phyloP scores from a whole-genome alignment of 2,888 invertebrate genomes.

The Eupithecia tripunctaria region DNA sequence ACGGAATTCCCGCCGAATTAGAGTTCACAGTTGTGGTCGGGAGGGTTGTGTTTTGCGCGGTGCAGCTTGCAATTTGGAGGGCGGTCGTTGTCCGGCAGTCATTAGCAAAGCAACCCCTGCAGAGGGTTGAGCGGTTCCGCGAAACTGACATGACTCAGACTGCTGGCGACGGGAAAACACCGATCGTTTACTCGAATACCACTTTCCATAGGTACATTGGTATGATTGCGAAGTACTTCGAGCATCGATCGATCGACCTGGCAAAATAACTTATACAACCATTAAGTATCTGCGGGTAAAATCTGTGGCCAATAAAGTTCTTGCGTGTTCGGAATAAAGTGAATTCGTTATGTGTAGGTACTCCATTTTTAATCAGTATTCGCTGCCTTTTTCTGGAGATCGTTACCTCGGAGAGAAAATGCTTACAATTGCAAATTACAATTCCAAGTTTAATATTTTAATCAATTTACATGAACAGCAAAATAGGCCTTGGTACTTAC shows the following conservation, averaged over 20 bases:
- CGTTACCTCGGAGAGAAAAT: constrained; percentile 30
- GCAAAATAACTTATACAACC: constrained; percentile 55
- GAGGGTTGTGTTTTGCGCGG: constrained; percentile 75
- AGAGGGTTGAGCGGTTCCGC: constrained; percentile 76
- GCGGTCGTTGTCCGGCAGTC: constrained; percentile 73
- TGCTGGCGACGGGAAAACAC: constrained; percentile 66
- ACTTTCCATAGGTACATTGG: constrained; percentile 56
- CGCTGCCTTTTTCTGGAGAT: constrained; percentile 26
- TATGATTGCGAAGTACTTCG: constrained; percentile 60
- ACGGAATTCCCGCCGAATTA: constrained; percentile 64
- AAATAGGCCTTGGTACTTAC: constrained; percentile 55
- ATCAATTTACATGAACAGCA: constrained; percentile 45
- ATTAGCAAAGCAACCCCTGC: constrained; percentile 77
- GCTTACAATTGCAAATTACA: constrained; percentile 31
- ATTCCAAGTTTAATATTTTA: constrained; percentile 33
- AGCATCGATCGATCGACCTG: constrained; percentile 53
- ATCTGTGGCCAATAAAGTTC: constrained; percentile 49
- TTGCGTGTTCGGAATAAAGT: constrained; percentile 40
- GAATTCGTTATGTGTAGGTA: constrained; percentile 29
- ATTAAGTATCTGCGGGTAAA: constrained; percentile 50
- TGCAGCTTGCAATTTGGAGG: constrained; percentile 66
- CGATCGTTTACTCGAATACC: constrained; percentile 70
- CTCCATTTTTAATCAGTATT: constrained; percentile 37
- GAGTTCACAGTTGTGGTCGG: constrained; percentile 72
- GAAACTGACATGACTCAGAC: constrained; percentile 76